Base-by-base conservation (phyloP, 37 sponge, comb jelly and placozoan species). In the Cliona cf. orientalis region DNA sequence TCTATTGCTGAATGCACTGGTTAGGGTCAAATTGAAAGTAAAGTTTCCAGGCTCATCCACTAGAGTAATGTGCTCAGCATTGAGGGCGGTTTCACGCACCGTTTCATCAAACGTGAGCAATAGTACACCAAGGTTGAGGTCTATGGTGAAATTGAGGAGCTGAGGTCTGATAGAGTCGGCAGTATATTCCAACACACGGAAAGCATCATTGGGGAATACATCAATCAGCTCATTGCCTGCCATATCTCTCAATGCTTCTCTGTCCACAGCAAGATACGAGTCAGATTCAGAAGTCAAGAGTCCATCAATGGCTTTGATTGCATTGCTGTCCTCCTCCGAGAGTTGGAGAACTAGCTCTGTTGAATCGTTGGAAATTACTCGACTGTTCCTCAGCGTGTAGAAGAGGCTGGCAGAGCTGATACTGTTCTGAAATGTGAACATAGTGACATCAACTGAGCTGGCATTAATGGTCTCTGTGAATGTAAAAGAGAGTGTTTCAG, bases 401-500 rank as follows among this genome's bases (percentile, higher is more conserved):
- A 79, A 75, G 5, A 59, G 66, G 0, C 57, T 81, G 23, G 91
- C 77, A 44, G 75, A 79, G 23, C 72, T 75, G 14, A 69, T 71
- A 41, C 80, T 67, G 67, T 93, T 96, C 72, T 93, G 97, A 55
- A 96, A 88, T 9, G 58, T 66, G 71, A 87, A 84, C 67, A 82
- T 65, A 5, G 86, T 88, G n/a, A 91, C 79, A 58, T 93, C 89
- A 25, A 96, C 86, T 55, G 94, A 91, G 7, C 74, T 67, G 11
- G 83, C 79, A 85, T 91, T 88, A 66, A 96, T 88, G 35, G 97
- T 93, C 56, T 96, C 95, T 46, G 88, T 69, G 74, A 96, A 96
- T 2, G 84, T 76, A 36, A 96, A 67, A 0, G 61, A 82, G 41
- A 88, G 25, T 3, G 76, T 57, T 56, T 88, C 86, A 14, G 68